Conservation (phyloP, 2,113 vertebrate species). For the Ammospiza nelsoni region DNA sequence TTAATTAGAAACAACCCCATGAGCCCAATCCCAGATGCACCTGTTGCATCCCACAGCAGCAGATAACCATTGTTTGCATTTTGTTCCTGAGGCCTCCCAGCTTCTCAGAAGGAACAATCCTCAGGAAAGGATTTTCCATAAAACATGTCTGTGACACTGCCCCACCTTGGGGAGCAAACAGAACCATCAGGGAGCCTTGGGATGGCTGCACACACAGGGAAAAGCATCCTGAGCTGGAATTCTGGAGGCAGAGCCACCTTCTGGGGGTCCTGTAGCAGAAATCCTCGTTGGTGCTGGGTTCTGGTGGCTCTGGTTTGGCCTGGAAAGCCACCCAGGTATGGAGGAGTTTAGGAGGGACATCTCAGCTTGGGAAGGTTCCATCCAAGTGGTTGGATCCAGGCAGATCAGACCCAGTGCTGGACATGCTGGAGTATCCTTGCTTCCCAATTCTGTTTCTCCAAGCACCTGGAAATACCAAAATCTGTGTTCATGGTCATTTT, state of each 20-base stretch:
- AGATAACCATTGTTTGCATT: no score
- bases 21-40: no score
- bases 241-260: fast-evolving
- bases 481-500: not conserved
- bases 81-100: no score
- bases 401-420: not conserved
- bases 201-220: fast-evolving
- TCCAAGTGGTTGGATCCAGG: not conserved
- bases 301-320: not conserved
- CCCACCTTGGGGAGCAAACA: not conserved
- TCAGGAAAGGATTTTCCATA: no score
- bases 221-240: not conserved
- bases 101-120: no score
- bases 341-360: not conserved
- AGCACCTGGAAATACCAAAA: not conserved
- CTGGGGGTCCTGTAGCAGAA: not conserved
- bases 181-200: not conserved
- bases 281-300: not conserved
- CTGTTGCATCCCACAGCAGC: no score
- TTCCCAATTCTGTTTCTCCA: not conserved
- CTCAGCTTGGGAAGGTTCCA: not conserved
- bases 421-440: not conserved
- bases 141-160: not conserved
- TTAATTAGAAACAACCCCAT: no score
- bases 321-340: fast-evolving